A percentile compares a stretch with the other conserved stretches of the same genome.
Evolutionary conservation across 2,113 vertebrate genomes (phyloP).

Genomic region (Carollia perspicillata): DNA sequence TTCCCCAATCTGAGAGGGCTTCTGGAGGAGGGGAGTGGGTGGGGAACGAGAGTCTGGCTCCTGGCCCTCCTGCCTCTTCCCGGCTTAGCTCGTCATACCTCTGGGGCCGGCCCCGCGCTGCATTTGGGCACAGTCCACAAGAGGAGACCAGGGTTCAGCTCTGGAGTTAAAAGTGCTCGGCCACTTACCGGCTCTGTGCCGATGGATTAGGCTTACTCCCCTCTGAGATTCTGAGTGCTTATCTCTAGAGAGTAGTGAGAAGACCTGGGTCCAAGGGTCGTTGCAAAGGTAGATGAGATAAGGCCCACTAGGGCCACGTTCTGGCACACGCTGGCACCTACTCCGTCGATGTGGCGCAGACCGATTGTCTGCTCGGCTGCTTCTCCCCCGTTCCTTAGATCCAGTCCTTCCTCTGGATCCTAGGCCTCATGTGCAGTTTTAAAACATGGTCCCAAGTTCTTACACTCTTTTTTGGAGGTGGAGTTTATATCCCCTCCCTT

Average conservation of each 20-base stretch:
- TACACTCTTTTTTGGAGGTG: neutral
- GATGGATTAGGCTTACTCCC: neutral
- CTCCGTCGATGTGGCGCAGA: too few species aligned
- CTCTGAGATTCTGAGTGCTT: neutral
- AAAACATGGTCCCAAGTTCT: neutral
- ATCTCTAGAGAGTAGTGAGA: neutral
- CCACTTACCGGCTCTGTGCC: neutral
- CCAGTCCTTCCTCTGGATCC: neutral
- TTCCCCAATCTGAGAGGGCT: neutral
- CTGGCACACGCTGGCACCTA: neutral
- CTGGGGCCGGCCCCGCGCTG: neutral
- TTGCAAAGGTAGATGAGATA: neutral
- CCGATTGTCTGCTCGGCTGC: neutral
- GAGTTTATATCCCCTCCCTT: neutral
- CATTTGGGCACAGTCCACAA: neutral
- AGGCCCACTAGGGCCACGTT: neutral
- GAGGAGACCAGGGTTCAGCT: neutral
- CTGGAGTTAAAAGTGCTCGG: neutral
- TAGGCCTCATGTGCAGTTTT: neutral
- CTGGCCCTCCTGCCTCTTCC: neutral
- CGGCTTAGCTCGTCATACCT: accelerated
- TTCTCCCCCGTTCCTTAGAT: neutral
- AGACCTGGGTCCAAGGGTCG: neutral
- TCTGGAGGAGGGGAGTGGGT: neutral
- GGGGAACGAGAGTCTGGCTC: neutral